phyloP scores from a whole-genome alignment of 2,113 vertebrate genomes.

The Coreoperca whiteheadi region DNA sequence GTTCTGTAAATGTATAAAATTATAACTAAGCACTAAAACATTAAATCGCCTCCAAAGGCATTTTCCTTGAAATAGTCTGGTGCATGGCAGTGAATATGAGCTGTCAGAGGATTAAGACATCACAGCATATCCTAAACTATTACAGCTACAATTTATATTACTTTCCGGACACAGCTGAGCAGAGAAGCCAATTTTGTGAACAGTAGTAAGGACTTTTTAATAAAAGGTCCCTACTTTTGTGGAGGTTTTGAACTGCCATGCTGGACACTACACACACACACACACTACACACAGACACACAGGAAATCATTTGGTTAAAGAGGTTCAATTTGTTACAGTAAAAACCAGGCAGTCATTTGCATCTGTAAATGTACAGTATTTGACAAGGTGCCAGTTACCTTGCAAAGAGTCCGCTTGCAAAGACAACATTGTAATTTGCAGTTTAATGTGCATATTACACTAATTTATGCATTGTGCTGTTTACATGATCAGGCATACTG shows the following conservation, averaged over 20 bases:
- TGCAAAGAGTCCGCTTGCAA: slow-evolving; percentile 33
- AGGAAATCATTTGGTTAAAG: slow-evolving; percentile 29
- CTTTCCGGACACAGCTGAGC: slow-evolving; percentile 48
- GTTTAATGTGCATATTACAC: slow-evolving; percentile 45
- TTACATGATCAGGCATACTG: slow-evolving; percentile 28
- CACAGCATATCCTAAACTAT: slow-evolving; percentile 48
- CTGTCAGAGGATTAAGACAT: slow-evolving; percentile 60
- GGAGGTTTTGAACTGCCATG: slow-evolving; percentile 28
- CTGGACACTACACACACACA: background rate
- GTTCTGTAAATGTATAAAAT: background rate
- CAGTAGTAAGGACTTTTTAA: slow-evolving; percentile 35
- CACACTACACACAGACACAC: background rate
- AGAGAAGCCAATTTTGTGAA: slow-evolving; percentile 40
- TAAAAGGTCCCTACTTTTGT: slow-evolving; percentile 18
- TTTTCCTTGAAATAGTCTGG: slow-evolving; percentile 36
- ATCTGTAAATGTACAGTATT: slow-evolving; percentile 30
- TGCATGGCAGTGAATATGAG: slow-evolving; percentile 34
- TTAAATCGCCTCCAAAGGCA: slow-evolving; percentile 4
- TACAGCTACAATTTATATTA: slow-evolving; percentile 52
- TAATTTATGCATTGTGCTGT: slow-evolving; percentile 27
- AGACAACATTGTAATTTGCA: slow-evolving; percentile 34
- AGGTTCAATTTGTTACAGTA: slow-evolving; percentile 26
- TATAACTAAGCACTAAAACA: background rate
- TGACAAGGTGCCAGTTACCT: slow-evolving; percentile 39
- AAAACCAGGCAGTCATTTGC: slow-evolving; percentile 28